phyloP scores from a whole-genome alignment of 2,888 invertebrate genomes.

The Latheticus oryzae region DNA sequence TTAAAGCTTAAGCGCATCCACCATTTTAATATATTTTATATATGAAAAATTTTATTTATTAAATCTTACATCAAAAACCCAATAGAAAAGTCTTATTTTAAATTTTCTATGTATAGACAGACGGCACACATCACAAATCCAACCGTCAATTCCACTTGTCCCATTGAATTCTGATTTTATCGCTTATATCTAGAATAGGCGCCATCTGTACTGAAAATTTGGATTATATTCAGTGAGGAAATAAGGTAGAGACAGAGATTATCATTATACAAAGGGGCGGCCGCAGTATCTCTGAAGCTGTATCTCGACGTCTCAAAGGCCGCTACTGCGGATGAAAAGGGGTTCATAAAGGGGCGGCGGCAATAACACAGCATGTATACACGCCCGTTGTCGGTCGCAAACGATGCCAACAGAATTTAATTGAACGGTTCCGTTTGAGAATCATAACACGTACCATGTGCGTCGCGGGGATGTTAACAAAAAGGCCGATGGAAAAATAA shows the following conservation, averaged over 20 bases:
- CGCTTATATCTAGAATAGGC: neutral
- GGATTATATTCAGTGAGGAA: constrained; percentile 55
- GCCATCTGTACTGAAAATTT: constrained; percentile 46
- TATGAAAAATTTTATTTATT: too few species aligned
- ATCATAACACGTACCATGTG: constrained; percentile 57
- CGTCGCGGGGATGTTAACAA: too few species aligned
- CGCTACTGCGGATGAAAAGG: constrained; percentile 49
- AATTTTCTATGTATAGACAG: constrained; percentile 29
- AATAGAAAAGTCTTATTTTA: constrained; percentile 22
- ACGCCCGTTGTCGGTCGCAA: constrained; percentile 57
- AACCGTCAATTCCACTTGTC: constrained; percentile 25
- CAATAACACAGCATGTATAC: constrained; percentile 56
- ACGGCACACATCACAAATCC: constrained; percentile 28
- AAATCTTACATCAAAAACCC: too few species aligned
- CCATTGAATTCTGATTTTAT: constrained; percentile 24
- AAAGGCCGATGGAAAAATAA: too few species aligned
- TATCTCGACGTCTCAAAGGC: constrained; percentile 45
- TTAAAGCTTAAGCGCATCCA: too few species aligned
- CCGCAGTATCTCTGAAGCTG: constrained; percentile 41
- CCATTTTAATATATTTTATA: too few species aligned
- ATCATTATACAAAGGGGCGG: constrained; percentile 54
- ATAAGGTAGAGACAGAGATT: constrained; percentile 53
- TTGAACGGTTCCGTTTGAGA: constrained; percentile 55
- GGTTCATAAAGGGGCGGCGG: constrained; percentile 49
- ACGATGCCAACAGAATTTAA: constrained; percentile 57